Conservation (phyloP, 2,888 invertebrate species). For the Synergus japonicus region DNA sequence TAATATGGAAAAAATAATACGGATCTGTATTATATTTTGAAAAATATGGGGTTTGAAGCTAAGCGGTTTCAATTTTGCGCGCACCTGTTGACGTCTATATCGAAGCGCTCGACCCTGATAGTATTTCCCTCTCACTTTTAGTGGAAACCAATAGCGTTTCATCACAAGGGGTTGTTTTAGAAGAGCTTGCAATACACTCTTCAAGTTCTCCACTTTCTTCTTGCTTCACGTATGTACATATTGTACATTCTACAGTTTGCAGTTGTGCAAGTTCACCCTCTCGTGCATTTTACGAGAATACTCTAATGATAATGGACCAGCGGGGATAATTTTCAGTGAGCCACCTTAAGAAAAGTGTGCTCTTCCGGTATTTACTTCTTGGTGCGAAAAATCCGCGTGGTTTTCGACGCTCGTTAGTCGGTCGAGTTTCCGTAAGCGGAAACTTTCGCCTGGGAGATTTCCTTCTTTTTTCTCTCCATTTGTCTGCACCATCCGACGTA, state of each 20-base stretch:
- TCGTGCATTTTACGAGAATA: background rate
- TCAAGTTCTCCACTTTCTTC: slow-evolving; percentile 5
- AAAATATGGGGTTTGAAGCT: slow-evolving; percentile 35
- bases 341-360: background rate
- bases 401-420: slow-evolving; percentile 37
- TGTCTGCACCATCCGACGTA: slow-evolving; percentile 34
- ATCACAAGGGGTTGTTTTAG: slow-evolving; percentile 27
- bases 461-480: slow-evolving; percentile 30
- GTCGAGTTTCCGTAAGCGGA: slow-evolving; percentile 32
- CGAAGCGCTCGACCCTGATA: background rate
- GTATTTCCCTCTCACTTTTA: slow-evolving; percentile 32
- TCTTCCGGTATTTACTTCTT: slow-evolving; percentile 19
- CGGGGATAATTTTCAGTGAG: slow-evolving; percentile 20
- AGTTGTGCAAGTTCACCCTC: background rate
- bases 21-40: slow-evolving; percentile 8
- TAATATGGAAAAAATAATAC: slow-evolving; percentile 14
- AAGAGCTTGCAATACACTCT: slow-evolving; percentile 8
- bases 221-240: background rate
- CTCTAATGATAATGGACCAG: slow-evolving; percentile 29
- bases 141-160: slow-evolving; percentile 29
- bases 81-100: slow-evolving; percentile 35
- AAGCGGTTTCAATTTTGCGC: slow-evolving; percentile 40
- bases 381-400: slow-evolving; percentile 11
- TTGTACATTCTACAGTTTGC: background rate
- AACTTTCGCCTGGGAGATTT: slow-evolving; percentile 38